Evolutionary conservation across 2,797 vertebrate species (phyloP), one percentile per base, ranked within the genome.

Genomic region (Gymnothorax javanicus): DNA sequence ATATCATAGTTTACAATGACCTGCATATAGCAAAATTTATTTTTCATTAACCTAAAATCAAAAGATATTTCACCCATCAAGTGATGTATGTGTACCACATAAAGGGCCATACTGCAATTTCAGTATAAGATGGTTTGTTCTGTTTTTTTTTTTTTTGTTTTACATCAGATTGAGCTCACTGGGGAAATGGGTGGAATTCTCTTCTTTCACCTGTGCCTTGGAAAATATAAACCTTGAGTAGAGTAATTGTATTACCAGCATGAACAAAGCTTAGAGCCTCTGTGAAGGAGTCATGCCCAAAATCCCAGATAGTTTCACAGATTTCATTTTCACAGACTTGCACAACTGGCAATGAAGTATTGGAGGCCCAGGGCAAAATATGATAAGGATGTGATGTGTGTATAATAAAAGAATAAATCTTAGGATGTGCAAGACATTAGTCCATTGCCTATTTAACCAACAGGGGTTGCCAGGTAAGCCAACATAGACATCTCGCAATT

Each of bases 1-100:
- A 75, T 75, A 43, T n/a, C 64, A 67, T n/a, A 69, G 64, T 69
- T 23, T n/a, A 69, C 64, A 69, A 69, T 69, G 64, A 69, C 25
- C 64, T 69, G 64, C 25, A 69, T n/a, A 67, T 69, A 25, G 25
- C 23, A 69, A 67, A 67, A 67, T 69, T n/a, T 69, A 8, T 9
- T 2, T 25, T 20, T 20, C 23, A 25, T 69, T 69, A 23, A 69
- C 7, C 25, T 69, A 69, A n/a, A n/a, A 11, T 69, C 25, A 7
- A 11, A n/a, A n/a, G 67, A 23, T 69, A 69, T 69, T 69, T 69
- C n/a, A n/a, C 64, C 25, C 64, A 17, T 77, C 12, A 77, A 50
- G 12, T 77, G 11, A 77, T 77, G 33, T 12, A 75, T 77, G 50
- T 50, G 13, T 52, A 77, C 43, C 52, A 4, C 8, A 17, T 43